Percentiles rank a stretch among this genome's conserved stretches.
phyloP scores from a whole-genome alignment of 1,140 invertebrate genomes.

The Diuraphis noxia region DNA sequence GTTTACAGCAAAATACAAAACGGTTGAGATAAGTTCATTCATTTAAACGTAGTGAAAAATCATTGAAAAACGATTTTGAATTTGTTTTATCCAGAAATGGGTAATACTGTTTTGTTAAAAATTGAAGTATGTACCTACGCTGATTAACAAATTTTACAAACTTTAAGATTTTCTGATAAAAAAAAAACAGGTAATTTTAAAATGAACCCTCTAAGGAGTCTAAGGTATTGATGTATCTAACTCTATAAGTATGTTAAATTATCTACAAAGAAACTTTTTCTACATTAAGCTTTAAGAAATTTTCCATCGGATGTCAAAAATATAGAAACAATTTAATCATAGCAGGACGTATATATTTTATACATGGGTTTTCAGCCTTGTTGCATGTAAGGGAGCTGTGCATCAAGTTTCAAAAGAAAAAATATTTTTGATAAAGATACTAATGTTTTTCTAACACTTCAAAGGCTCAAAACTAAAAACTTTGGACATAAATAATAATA shows the following conservation, averaged over 20 bases:
- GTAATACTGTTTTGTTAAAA: no score
- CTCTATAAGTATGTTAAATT: neutral
- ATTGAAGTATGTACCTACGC: neutral
- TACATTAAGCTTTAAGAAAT: neutral
- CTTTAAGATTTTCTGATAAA: neutral
- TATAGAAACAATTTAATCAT: neutral
- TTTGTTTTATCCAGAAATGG: neutral
- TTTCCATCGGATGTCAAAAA: neutral
- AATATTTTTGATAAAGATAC: neutral
- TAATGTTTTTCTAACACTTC: neutral
- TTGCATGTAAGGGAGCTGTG: no score
- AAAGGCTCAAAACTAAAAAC: neutral
- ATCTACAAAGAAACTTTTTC: conserved; percentile 3
- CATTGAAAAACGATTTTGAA: neutral
- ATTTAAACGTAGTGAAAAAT: neutral
- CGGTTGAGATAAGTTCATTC: neutral
- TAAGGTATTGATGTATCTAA: neutral
- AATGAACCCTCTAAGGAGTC: neutral
- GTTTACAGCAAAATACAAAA: neutral
- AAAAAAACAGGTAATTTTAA: neutral
- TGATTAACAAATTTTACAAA: neutral
- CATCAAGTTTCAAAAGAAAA: neutral
- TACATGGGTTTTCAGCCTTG: neutral
- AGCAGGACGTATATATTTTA: neutral
- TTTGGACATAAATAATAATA: neutral